A percentile compares a stretch with the other conserved stretches of the same genome.
Evolutionary conservation across 2,797 vertebrate genomes (phyloP).

Genomic region (Neosalanx taihuensis): DNA sequence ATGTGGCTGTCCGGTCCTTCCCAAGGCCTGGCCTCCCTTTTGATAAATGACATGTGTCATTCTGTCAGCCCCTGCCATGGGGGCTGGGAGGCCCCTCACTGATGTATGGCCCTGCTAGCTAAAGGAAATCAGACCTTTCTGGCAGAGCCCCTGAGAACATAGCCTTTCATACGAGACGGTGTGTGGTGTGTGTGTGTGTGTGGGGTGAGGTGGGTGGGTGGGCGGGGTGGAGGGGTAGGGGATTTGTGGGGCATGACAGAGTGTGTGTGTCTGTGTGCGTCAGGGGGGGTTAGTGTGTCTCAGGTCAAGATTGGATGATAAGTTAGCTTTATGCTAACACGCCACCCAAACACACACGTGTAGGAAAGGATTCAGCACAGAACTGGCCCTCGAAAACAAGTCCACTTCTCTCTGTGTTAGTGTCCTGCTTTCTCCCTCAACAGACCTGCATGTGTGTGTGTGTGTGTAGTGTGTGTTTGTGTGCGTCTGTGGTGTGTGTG

Average conservation of each 20-base stretch:
- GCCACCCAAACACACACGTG: neutral
- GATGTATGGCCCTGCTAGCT: slow-evolving; percentile 92
- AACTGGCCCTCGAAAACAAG: no score
- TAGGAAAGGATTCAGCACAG: no score
- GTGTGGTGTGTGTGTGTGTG: slow-evolving; percentile 27
- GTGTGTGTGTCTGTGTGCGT: slow-evolving; percentile 8
- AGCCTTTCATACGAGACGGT: slow-evolving; percentile 83
- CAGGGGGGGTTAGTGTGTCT: slow-evolving; percentile 28
- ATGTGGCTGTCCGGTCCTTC: slow-evolving; percentile 81
- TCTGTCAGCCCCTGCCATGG: slow-evolving; percentile 99
- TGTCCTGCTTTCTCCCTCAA: neutral
- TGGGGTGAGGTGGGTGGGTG: neutral
- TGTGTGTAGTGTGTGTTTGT: no score
- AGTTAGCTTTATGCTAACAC: neutral
- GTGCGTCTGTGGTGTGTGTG: slow-evolving; percentile 3
- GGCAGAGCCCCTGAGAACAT: slow-evolving; percentile 90
- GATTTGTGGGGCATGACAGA: slow-evolving; percentile 53
- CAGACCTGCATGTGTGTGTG: neutral
- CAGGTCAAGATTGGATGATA: neutral
- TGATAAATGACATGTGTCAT: slow-evolving; percentile 99
- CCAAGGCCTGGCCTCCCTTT: slow-evolving; percentile 96
- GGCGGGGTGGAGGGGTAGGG: neutral
- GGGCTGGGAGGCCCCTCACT: slow-evolving; percentile 92
- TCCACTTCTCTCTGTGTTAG: neutral
- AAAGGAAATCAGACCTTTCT: slow-evolving; percentile 98